phyloP scores from a whole-genome alignment of 2,113 vertebrate genomes.

The Sus scrofa region T2T-Sscrofa CM000827.6:90911001-90911500 shows the following conservation, averaged over 20 bases:
- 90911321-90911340: background rate
- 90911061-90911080: background rate
- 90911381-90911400: background rate
- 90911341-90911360: background rate
- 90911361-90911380: background rate
- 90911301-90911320: background rate
- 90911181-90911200: background rate
- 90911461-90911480: background rate
- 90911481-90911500: background rate
- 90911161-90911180: background rate
- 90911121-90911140: background rate
- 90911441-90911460: background rate
- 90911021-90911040: background rate
- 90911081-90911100: slow-evolving; percentile 45
- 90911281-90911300: rapidly evolving
- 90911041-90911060: slow-evolving; percentile 42
- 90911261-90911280: background rate
- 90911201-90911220: background rate
- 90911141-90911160: background rate
- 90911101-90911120: background rate
- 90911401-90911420: background rate
- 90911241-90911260: background rate
- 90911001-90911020: slow-evolving; percentile 8
- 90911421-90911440: background rate
- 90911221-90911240: background rate